Conservation (phyloP, 2,888 invertebrate genomes). For the Meganola albula region DNA sequence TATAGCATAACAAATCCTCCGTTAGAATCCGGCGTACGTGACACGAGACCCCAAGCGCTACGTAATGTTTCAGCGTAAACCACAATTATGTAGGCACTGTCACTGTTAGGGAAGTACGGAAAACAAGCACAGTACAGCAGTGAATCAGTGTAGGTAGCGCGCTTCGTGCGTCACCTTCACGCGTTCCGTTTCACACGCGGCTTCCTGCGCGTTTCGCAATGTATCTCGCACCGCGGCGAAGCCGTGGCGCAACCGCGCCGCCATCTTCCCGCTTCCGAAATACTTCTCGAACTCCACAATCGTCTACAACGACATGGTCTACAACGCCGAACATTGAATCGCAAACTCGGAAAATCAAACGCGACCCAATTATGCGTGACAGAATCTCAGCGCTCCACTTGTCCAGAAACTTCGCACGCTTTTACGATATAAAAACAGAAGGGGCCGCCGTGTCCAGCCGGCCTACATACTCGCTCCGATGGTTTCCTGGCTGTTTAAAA, state of each 20-base stretch:
- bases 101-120: too few relatives aligned
- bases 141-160: slow-evolving; percentile 37
- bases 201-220: slow-evolving; percentile 58
- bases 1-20: slow-evolving; percentile 33
- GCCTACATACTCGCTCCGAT: slow-evolving; percentile 68
- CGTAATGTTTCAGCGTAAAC: slow-evolving; percentile 34
- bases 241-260: slow-evolving; percentile 22
- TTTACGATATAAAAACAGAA: slow-evolving; percentile 55
- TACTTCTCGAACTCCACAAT: slow-evolving; percentile 43
- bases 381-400: slow-evolving; percentile 63
- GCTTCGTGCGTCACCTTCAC: slow-evolving; percentile 52
- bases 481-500: slow-evolving; percentile 71
- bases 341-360: slow-evolving; percentile 42
- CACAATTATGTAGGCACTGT: slow-evolving; percentile 36
- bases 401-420: slow-evolving; percentile 60
- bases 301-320: too few relatives aligned
- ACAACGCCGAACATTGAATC: slow-evolving; percentile 31
- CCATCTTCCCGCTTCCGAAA: slow-evolving; percentile 53
- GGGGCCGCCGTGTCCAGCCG: slow-evolving; percentile 56
- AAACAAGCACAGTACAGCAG: too few relatives aligned
- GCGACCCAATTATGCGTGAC: slow-evolving; percentile 52
- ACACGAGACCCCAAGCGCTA: slow-evolving; percentile 38
- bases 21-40: slow-evolving; percentile 53
- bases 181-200: slow-evolving; percentile 48
- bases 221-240: slow-evolving; percentile 45